A percentile compares a stretch with the other conserved stretches of the same genome.
Evolutionary conservation across 2,888 invertebrate genomes (phyloP).

Genomic region (Metellina segmentata): DNA sequence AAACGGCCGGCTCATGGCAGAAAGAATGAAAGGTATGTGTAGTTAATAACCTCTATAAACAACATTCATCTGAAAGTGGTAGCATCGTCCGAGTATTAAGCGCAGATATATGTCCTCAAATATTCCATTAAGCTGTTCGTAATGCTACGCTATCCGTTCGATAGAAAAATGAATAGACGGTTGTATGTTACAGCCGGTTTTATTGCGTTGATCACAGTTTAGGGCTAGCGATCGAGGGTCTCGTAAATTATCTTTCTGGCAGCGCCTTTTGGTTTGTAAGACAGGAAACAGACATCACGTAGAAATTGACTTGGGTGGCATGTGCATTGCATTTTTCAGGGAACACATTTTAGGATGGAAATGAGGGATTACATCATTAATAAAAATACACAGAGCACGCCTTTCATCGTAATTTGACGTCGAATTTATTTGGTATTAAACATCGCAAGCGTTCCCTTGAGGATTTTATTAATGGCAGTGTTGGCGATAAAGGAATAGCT

Average conservation of each 20-base stretch:
- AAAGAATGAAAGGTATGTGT: constrained; percentile 60
- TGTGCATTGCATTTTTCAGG: no score
- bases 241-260: constrained; percentile 44
- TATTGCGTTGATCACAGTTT: constrained; percentile 58
- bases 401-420: no score
- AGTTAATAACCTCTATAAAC: constrained; percentile 65
- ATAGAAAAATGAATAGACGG: constrained; percentile 42
- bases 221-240: constrained; percentile 49
- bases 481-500: no score
- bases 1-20: constrained; percentile 8
- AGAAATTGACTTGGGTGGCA: background rate
- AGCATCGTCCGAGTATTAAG: constrained; percentile 41
- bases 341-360: no score
- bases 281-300: constrained; percentile 38
- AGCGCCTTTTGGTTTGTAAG: constrained; percentile 25
- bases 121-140: constrained; percentile 60
- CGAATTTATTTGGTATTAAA: no score
- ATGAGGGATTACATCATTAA: background rate
- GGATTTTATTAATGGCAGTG: no score
- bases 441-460: no score
- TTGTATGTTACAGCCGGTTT: constrained; percentile 45
- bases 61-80: constrained; percentile 45
- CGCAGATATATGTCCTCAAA: constrained; percentile 64
- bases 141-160: constrained; percentile 44
- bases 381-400: background rate